A percentile compares a stretch with the other conserved stretches of the same genome.
phyloP scores from a whole-genome alignment of 2,113 vertebrate species.

The Paedocypris sp. region DNA sequence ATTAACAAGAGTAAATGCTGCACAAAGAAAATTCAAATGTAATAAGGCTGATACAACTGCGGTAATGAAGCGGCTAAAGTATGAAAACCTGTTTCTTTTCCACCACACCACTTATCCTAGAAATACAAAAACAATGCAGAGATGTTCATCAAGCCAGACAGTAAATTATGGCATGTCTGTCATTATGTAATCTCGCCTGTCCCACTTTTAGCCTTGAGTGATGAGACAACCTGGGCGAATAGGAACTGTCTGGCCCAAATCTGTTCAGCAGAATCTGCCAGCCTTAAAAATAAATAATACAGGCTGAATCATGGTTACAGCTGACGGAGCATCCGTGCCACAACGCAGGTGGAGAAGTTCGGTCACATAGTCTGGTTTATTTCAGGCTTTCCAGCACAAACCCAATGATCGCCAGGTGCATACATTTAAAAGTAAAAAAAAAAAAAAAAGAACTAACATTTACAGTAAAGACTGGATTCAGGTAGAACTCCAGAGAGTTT shows the following conservation, averaged over 20 bases:
- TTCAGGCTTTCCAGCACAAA: constrained; percentile 10
- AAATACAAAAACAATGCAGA: no score
- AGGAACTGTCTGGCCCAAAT: constrained; percentile 31
- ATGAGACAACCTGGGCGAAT: constrained; percentile 21
- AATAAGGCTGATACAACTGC: no score
- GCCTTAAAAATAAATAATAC: background rate
- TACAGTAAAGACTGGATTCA: no score
- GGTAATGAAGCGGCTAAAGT: no score
- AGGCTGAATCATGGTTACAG: constrained; percentile 17
- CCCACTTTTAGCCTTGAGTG: background rate
- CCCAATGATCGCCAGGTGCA: constrained; percentile 14
- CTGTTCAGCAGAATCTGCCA: constrained; percentile 19
- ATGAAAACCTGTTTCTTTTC: no score
- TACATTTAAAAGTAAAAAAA: no score
- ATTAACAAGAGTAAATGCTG: no score
- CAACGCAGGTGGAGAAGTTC: constrained; percentile 24
- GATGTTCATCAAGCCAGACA: no score
- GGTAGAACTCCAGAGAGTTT: no score
- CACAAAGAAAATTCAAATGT: no score
- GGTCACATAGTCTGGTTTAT: constrained; percentile 26
- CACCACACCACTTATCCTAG: no score
- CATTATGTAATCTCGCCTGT: constrained; percentile 14
- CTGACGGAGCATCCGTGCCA: constrained; percentile 27
- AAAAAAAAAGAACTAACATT: no score
- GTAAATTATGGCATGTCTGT: background rate